phyloP scores from a whole-genome alignment of 30 jellyfish, hydroid and myxozoan genomes.

The Aurelia sp. region DNA sequence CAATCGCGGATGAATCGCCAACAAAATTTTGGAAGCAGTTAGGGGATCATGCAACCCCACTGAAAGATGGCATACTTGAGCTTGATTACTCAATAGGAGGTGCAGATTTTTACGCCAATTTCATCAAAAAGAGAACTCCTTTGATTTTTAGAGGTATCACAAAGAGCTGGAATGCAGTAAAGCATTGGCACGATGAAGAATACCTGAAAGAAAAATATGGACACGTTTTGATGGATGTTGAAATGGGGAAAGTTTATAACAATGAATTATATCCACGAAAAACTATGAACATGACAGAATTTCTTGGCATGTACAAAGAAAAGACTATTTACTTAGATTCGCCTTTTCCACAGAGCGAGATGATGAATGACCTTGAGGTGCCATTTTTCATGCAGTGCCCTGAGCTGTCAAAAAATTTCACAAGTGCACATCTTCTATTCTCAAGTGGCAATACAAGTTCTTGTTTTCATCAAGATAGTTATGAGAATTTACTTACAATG shows the following conservation, averaged over 20 bases:
- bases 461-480: slow-evolving; percentile 92
- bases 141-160: slow-evolving; percentile 91
- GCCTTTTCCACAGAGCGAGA: slow-evolving; percentile 90
- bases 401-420: slow-evolving; percentile 65
- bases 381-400: slow-evolving; percentile 95
- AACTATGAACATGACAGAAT: slow-evolving; percentile 87
- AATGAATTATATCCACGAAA: slow-evolving; percentile 69
- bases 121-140: slow-evolving; percentile 84
- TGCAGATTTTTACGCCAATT: slow-evolving; percentile 84
- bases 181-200: slow-evolving; percentile 85
- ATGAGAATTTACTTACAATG: slow-evolving; percentile 86
- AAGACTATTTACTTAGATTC: slow-evolving; percentile 85
- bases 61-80: slow-evolving; percentile 58
- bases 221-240: slow-evolving; percentile 86
- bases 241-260: slow-evolving; percentile 72
- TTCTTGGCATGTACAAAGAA: slow-evolving; percentile 68
- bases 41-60: slow-evolving; percentile 91
- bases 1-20: too few species aligned
- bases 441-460: slow-evolving; percentile 95
- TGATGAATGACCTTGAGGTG: slow-evolving; percentile 84
- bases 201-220: slow-evolving; percentile 77
- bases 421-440: slow-evolving; percentile 91
- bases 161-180: slow-evolving; percentile 81
- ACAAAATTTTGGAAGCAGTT: slow-evolving; percentile 31
- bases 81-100: slow-evolving; percentile 90